Evolutionary conservation across 2,113 vertebrate species (phyloP).

Genomic region (Alligator mississippiensis): DNA sequence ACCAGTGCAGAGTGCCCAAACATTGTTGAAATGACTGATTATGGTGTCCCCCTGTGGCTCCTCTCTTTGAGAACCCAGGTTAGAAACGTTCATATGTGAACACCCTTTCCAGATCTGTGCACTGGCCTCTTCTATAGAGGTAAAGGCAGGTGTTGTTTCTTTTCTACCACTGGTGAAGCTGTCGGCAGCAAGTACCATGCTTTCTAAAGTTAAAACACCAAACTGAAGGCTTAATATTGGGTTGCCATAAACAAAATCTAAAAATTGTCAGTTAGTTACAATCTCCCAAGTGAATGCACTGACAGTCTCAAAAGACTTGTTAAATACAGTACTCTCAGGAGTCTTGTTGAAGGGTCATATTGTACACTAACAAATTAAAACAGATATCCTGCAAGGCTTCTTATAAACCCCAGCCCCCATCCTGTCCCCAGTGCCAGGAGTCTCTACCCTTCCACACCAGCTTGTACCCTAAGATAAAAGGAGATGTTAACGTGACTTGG

Average conservation of each 20-base stretch:
- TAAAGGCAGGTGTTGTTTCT: not conserved
- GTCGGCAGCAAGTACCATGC: not conserved
- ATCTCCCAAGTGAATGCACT: not conserved
- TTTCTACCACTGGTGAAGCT: not conserved
- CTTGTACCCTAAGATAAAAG: not conserved
- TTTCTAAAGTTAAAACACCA: constrained; percentile 24
- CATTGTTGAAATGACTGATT: not conserved
- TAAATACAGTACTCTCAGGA: not conserved
- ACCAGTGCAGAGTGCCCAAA: constrained; percentile 39
- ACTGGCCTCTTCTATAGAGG: not conserved
- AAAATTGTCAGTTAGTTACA: constrained; percentile 8
- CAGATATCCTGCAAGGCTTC: not conserved
- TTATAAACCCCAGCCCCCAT: not conserved
- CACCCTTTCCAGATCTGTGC: not conserved
- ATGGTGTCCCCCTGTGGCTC: too few relatives aligned
- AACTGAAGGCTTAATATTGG: not conserved
- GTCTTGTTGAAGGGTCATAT: not conserved
- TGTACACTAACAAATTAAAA: not conserved
- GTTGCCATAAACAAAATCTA: constrained; percentile 21
- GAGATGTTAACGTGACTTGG: not conserved
- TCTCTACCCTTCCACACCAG: not conserved
- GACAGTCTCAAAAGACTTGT: constrained; percentile 28
- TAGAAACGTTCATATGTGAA: not conserved
- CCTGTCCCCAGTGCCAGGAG: not conserved
- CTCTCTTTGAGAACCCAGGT: not conserved